Evolutionary conservation across 1,140 invertebrate species (phyloP), one percentile per base, ranked within the genome.

Genomic region (Homarus americanus): DNA sequence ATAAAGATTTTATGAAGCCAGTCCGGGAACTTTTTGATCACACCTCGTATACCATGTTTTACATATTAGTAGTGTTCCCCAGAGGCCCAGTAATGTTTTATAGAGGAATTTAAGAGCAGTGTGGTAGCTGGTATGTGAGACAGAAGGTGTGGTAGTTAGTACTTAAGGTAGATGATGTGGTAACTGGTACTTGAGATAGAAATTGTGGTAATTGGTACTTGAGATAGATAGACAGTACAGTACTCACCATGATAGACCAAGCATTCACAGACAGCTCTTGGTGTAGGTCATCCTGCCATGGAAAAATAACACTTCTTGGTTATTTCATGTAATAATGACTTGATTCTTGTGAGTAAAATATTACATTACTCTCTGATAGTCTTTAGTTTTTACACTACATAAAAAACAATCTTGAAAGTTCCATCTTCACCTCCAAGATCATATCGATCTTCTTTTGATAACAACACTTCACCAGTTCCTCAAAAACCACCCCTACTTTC

Each of bases 171-270:
- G 73, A 76, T 7, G 28, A 32, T n/a, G n/a, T n/a, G 38, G 36
- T 7, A 44, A 41, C 20, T 40, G 36, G 36, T 20, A 44, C n/a
- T n/a, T 79, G 9, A 10, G 12, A 72, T 7, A 20, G 7, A 82
- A 7, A 53, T 28, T 24, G 73, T 38, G 28, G 38, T 20, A 76
- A 34, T 49, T 10, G 17, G 9, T 17, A 17, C 17, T 1, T 9
- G 1, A 17, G 0, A 17, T 49, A 76, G 73, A 76, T 7, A 53
- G 24, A n/a, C n/a, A n/a, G 38, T 12, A 40, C 17, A 10, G 3
- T 28, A 89, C 88, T 84, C 7, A 84, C 88, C 88, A 90, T 90
- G 24, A 90, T 84, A 28, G 80, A 75, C 88, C 88, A 90, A 9
- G 80, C 88, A 4, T 63, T 90, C 10, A 90, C 34, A 4, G 80